Conservation (phyloP, 2,888 invertebrate genomes). For the Lasioglossum leucozonium region DNA sequence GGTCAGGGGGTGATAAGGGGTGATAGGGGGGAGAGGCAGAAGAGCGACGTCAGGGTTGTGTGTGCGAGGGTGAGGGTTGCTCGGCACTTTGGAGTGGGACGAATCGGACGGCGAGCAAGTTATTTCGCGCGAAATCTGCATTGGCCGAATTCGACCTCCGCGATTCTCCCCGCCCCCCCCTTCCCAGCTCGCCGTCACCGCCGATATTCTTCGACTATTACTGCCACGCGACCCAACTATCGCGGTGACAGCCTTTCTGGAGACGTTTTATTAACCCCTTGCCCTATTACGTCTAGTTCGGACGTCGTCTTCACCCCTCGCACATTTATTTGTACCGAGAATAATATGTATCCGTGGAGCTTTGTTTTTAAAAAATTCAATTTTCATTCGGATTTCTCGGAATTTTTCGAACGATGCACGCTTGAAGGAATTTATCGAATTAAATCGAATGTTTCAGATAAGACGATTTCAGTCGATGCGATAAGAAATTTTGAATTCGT, state of each 20-base stretch:
- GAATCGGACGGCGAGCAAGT: conserved; percentile 72
- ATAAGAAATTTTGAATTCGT: not conserved
- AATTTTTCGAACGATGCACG: too few relatives aligned
- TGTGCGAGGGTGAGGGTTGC: conserved; percentile 58
- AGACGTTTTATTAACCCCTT: conserved; percentile 12
- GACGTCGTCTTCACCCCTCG: not conserved
- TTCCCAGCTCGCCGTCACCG: too few relatives aligned
- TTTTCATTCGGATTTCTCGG: not conserved
- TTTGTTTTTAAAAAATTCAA: not conserved
- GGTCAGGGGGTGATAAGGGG: not conserved
- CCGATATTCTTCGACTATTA: not conserved
- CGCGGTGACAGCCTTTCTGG: not conserved
- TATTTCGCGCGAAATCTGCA: conserved; percentile 74
- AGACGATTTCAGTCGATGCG: too few relatives aligned
- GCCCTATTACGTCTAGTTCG: not conserved
- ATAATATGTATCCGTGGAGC: not conserved
- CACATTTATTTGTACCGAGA: not conserved
- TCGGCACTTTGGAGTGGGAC: conserved; percentile 63
- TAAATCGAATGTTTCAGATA: not conserved
- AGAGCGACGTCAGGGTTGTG: conserved; percentile 46
- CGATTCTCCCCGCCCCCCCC: conserved; percentile 19
- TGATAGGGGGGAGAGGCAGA: conserved; percentile 28
- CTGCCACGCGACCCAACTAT: not conserved
- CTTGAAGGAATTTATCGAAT: not conserved
- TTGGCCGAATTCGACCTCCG: conserved; percentile 70